Percentiles rank a stretch among this genome's conserved stretches.
Evolutionary conservation across 2,888 invertebrate species (phyloP).

Genomic region (Acronicta alni): DNA sequence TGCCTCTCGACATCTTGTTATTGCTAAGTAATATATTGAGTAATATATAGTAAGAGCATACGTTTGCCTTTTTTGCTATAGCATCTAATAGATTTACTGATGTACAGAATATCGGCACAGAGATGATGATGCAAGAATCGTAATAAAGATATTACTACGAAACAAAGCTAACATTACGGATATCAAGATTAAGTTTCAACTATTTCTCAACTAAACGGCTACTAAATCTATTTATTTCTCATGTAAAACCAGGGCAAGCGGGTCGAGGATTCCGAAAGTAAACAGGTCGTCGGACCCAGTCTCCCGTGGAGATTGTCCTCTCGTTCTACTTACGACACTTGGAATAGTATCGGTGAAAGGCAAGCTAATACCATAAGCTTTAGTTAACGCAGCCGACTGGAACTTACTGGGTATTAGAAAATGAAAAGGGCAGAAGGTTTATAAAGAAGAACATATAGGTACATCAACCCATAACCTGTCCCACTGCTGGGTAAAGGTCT

Average conservation of each 20-base stretch:
- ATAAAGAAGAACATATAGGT: no score
- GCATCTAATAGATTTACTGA: no score
- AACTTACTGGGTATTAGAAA: conserved; percentile 14
- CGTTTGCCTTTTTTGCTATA: no score
- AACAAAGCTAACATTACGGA: conserved; percentile 28
- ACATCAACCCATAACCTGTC: no score
- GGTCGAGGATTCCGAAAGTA: conserved; percentile 56
- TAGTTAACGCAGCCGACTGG: conserved; percentile 36
- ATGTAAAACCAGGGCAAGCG: conserved; percentile 40
- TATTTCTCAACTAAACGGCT: conserved; percentile 15
- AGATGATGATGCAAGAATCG: neutral
- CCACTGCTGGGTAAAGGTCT: no score
- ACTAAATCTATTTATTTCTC: conserved; percentile 39
- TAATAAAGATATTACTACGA: conserved; percentile 3
- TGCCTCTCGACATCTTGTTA: no score
- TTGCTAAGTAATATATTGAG: no score
- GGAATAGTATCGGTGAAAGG: conserved; percentile 43
- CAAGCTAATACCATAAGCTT: conserved; percentile 38
- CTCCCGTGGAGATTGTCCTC: conserved; percentile 44
- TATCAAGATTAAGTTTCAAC: conserved; percentile 23
- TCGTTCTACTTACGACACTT: conserved; percentile 34
- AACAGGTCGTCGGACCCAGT: conserved; percentile 34
- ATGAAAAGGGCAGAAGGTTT: conserved; percentile 15
- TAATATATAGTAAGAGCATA: no score
- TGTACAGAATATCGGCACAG: no score